Base-by-base conservation (phyloP, 2,888 invertebrate species). In the Hypsopygia costalis region DNA sequence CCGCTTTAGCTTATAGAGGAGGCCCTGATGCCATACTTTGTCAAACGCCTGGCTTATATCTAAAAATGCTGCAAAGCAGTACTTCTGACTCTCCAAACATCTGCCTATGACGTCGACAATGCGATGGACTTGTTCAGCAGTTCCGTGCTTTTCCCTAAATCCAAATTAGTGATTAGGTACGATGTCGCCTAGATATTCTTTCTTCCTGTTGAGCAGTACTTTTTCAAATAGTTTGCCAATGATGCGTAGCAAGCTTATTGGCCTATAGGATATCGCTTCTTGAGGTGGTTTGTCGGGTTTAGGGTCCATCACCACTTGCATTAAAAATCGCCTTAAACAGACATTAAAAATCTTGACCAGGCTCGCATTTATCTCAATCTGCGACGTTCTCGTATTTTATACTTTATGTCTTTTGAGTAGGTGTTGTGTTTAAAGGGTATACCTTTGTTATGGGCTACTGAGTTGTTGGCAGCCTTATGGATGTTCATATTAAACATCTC, bases 201-300 rank as follows among this genome's bases (percentile, higher is more conserved):
- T 4, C 31, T 46, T 37, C 37, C 47, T 34, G 7, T 11, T 11
- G 4, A 43, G 27, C 1, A 49, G 2, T 0, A 47, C 7, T 11
- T 30, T 44, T 37, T 46, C 47, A 1, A 41, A 36, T 1, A 43
- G 11, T 30, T 43, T 44, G 8, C 38, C 37, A 6, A 48, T 10
- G 0, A 44, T 29, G n/a, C 43, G 41, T 12, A 41, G 33, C 0
- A 58, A 40, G 11, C 52, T 58, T 3, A 55, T 52, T 0, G 52
- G 52, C 32, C 53, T 40, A 32, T 58, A 56, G 6, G 49, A 52
- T 3, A 31, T 38, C 3, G 28, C 29, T n/a, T 47, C 44, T 10
- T 52, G 7, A 1, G 33, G 10, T 6, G 41, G 40, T 34, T 56
- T 56, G 1, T 51, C 56, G 9, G 42, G 40, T 40, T 58, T 61